Base-by-base conservation (phyloP, 2,888 invertebrate species). In the Mesoligia furuncula region DNA sequence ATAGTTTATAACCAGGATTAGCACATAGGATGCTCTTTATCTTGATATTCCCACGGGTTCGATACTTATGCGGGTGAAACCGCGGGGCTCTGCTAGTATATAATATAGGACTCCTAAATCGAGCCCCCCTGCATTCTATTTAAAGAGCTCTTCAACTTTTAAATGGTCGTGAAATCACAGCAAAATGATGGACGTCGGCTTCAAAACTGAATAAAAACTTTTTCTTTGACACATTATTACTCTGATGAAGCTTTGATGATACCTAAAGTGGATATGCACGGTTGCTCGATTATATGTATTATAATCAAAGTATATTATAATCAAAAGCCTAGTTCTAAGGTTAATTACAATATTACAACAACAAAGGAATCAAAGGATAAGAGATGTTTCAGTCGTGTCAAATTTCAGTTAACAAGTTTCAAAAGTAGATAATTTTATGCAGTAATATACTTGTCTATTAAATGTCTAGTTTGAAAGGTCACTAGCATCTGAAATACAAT, bases 391-490 rank as follows among this genome's bases (percentile, higher is more conserved):
- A 59, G 8, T 48, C n/a, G 48, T 54, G 9, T 36, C 39, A 61
- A 70, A 54, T 75, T 70, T 81, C 42, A 62, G 45, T 71, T 80
- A 48, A 66, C 69, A 71, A 70, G 39, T 80, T 48, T 80, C 17
- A 39, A 24, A 59, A 42, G 6, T 27, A 42, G 42, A 68, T 62
- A 6, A 71, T 71, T 67, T 57, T 71, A 80, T 42, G 51, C 31
- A 20, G 7, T 36, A 42, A 5, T 51, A 71, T 24, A 42, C 48
- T 66, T 57, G n/a, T 62, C 11, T 51, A 71, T 57, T 72, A 17
- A 27, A 51, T 17, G 20, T 66, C 6, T 39, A 54, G 9, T 67
- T 74, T 67, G 2, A 48, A 71, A 75, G 75, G n/a, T 31, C 45
- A 48, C 45, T n/a, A 27, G 20, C 15, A 42, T 68, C 48, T 74